Evolutionary conservation across 2,113 vertebrate genomes (phyloP).

Genomic region (Silurus meridionalis): DNA sequence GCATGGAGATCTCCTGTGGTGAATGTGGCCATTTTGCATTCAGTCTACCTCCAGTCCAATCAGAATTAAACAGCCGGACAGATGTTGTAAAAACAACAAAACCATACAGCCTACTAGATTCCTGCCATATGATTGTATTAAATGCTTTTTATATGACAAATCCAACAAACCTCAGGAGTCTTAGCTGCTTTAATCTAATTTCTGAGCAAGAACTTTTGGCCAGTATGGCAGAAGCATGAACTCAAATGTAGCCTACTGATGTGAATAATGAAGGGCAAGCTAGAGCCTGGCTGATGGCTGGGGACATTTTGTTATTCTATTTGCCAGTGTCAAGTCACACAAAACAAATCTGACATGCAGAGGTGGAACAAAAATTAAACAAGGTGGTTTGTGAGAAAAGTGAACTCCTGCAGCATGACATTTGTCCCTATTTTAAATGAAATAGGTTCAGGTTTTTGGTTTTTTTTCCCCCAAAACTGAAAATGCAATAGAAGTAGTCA

Average conservation of each 20-base stretch:
- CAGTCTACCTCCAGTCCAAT: constrained; percentile 33
- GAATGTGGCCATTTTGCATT: constrained; percentile 29
- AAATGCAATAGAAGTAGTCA: background rate
- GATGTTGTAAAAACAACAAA: constrained; percentile 16
- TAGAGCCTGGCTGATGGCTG: constrained; percentile 3
- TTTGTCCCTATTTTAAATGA: background rate
- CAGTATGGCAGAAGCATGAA: background rate
- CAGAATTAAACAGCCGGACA: constrained; percentile 34
- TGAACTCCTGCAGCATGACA: background rate
- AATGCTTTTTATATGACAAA: constrained; percentile 32
- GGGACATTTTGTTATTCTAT: constrained; percentile 21
- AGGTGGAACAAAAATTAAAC: background rate
- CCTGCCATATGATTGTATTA: constrained; percentile 24
- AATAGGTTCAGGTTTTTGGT: background rate
- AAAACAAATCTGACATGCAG: constrained; percentile 16
- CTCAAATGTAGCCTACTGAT: constrained; percentile 14
- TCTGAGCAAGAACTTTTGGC: background rate
- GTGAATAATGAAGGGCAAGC: constrained; percentile 22
- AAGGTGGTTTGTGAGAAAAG: background rate
- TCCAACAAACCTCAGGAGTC: background rate
- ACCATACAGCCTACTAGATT: constrained; percentile 1
- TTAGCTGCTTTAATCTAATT: constrained; percentile 18
- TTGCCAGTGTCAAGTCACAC: constrained; percentile 18
- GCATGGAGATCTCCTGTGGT: constrained; percentile 24
- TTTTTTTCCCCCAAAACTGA: background rate